Base-by-base conservation (phyloP, 2,797 vertebrate genomes). In the Mormyrus hasselquistii region DNA sequence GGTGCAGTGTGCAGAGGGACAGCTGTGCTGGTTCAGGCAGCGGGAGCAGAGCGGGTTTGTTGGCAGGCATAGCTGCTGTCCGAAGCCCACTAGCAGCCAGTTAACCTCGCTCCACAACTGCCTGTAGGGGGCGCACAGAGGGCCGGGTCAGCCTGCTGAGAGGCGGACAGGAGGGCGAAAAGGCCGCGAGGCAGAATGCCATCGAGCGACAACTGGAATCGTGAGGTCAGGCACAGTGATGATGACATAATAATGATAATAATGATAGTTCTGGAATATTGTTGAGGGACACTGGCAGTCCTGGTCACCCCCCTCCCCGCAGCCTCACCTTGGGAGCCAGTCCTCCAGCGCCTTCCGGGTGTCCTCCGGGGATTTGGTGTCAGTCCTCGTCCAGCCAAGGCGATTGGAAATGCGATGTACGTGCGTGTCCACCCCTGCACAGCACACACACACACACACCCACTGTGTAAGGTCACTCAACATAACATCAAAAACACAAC, bases 91-190 rank as follows among this genome's bases (percentile, higher is more conserved):
- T 53, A 99, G 91, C 55, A 99, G 95, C 95, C 97, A 97, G 92
- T 99, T 99, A 86, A 99, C 96, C 93, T 99, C 97, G 0, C 95
- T 94, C 99, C 99, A 99, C 88, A 99, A 94, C 16, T 97, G 97
- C 95, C 99, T 99, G 59, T 3, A 79, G 49, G 65, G 49, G 41
- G 29, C 7, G 4, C 19, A 69, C 4, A 52, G 41, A 90, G 10
- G 9, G 50, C 50, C 1, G 0, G 25, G 10, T 38, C 50, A 44
- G 16, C 10, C 7, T 14, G 69, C 38, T 5, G 76, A 82, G 76
- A n/a, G 76, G 44, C 2, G 3, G 76, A n/a, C 4, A 44, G 73
- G 41, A n/a, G 16, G 0, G n/a, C 29, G 16, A 3, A 44, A 12
- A 41, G 41, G 41, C 14, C n/a, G 89, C 10, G 69, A 65, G 86